These are phyloP conservation scores for Battus philenor DNA, from an alignment of 1,140 invertebrate species.

Conservation along the genomic window DNA sequence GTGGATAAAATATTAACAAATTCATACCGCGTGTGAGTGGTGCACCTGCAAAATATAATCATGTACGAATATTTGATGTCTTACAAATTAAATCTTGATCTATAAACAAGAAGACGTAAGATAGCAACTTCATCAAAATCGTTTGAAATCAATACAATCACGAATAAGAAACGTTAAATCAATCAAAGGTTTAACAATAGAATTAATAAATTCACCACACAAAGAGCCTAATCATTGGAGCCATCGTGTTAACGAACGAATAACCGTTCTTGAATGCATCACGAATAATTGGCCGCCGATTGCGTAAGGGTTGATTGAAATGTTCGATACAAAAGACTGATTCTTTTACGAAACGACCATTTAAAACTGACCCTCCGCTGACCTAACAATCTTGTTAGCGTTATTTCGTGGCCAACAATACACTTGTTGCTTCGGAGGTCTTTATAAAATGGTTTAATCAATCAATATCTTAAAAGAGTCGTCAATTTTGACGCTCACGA, in stretches of 20 bases:
- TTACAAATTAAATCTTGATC: not conserved
- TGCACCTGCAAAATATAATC: too few relatives aligned
- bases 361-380: constrained; percentile 23
- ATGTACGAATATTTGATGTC: not conserved
- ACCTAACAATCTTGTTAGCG: constrained; percentile 6
- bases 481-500: constrained; percentile 22
- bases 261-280: constrained; percentile 24
- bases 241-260: constrained; percentile 38
- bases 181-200: constrained; percentile 35
- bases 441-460: constrained; percentile 19
- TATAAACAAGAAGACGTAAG: not conserved
- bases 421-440: constrained; percentile 2
- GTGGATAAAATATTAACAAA: too few relatives aligned
- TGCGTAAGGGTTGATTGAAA: constrained; percentile 39
- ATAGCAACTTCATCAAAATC: not conserved
- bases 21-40: too few relatives aligned
- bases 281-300: constrained; percentile 42
- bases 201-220: constrained; percentile 35
- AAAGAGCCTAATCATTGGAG: constrained; percentile 33
- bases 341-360: constrained; percentile 23
- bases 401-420: constrained; percentile 1
- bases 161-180: constrained; percentile 17
- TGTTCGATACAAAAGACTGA: constrained; percentile 27
- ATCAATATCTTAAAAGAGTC: constrained; percentile 26
- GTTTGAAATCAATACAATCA: not conserved